phyloP scores from a whole-genome alignment of 2,888 invertebrate genomes.

The Cryptocephalus primarius region DNA sequence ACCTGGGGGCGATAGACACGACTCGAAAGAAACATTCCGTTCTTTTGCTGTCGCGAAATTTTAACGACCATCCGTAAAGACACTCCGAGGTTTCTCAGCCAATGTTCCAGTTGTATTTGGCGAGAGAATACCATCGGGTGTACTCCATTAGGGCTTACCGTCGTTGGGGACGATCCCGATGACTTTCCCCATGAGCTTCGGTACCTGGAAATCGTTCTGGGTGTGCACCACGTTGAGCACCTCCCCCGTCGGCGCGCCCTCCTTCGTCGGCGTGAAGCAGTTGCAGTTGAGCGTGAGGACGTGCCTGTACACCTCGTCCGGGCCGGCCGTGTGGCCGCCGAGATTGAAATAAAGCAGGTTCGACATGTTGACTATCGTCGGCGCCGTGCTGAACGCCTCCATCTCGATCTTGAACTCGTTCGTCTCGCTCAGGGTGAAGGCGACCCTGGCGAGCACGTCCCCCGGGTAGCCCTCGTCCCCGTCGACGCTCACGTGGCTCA shows the following conservation, averaged over 20 bases:
- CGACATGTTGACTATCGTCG: slow-evolving; percentile 76
- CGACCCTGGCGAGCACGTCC: slow-evolving; percentile 54
- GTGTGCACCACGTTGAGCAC: slow-evolving; percentile 60
- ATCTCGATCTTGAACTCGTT: slow-evolving; percentile 66
- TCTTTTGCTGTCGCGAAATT: too few relatives aligned
- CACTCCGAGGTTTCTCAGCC: too few relatives aligned
- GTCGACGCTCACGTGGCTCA: slow-evolving; percentile 64
- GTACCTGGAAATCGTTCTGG: slow-evolving; percentile 59
- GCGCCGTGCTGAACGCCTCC: slow-evolving; percentile 61
- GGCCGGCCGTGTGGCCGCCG: slow-evolving; percentile 69
- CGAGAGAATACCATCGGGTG: too few relatives aligned
- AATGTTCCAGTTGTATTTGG: too few relatives aligned
- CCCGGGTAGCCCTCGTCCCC: slow-evolving; percentile 85
- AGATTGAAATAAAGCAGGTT: slow-evolving; percentile 85
- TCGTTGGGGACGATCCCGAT: slow-evolving; percentile 51
- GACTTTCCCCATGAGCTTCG: slow-evolving; percentile 50
- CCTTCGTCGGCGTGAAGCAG: slow-evolving; percentile 54
- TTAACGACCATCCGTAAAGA: too few relatives aligned
- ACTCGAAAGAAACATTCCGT: too few relatives aligned
- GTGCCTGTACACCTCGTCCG: slow-evolving; percentile 54
- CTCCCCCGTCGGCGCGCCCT: slow-evolving; percentile 62
- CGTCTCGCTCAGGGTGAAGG: slow-evolving; percentile 60
- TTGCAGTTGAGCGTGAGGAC: slow-evolving; percentile 65
- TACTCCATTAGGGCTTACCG: too few relatives aligned
- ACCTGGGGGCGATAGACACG: slow-evolving; percentile 26